A percentile compares a stretch with the other conserved stretches of the same genome.
Conservation (phyloP, 2,888 invertebrate species). For the Heliconius sara region DNA sequence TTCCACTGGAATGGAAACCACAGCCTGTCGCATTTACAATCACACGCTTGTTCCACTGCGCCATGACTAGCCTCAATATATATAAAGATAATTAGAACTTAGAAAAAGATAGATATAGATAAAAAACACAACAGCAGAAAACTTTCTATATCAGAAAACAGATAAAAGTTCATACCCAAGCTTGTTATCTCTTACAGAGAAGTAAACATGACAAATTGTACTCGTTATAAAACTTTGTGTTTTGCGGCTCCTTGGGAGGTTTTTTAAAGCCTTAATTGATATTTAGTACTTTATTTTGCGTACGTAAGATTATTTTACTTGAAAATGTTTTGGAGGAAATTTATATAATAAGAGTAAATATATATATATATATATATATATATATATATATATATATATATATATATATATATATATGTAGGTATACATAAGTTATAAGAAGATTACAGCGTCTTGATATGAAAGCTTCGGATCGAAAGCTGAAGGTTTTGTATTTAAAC, state of each 20-base stretch:
- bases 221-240: slow-evolving; percentile 52
- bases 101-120: neutral
- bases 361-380: too few relatives aligned
- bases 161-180: slow-evolving; percentile 39
- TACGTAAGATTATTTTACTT: slow-evolving; percentile 18
- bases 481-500: neutral
- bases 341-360: slow-evolving; percentile 1
- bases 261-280: slow-evolving; percentile 38
- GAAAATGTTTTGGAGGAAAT: neutral
- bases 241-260: slow-evolving; percentile 35
- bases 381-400: neutral
- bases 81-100: neutral
- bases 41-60: too few relatives aligned
- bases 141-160: slow-evolving; percentile 35
- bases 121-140: slow-evolving; percentile 19
- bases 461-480: neutral
- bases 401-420: neutral
- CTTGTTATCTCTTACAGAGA: slow-evolving; percentile 52
- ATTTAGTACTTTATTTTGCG: slow-evolving; percentile 35
- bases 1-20: too few relatives aligned
- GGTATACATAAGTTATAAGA: neutral
- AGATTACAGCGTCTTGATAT: slow-evolving; percentile 5
- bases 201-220: slow-evolving; percentile 55
- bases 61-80: too few relatives aligned
- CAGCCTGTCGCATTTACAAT: too few relatives aligned